A percentile compares a stretch with the other conserved stretches of the same genome.
Evolutionary conservation across 2,113 vertebrate species (phyloP).

Genomic region (Dascyllus trimaculatus): DNA sequence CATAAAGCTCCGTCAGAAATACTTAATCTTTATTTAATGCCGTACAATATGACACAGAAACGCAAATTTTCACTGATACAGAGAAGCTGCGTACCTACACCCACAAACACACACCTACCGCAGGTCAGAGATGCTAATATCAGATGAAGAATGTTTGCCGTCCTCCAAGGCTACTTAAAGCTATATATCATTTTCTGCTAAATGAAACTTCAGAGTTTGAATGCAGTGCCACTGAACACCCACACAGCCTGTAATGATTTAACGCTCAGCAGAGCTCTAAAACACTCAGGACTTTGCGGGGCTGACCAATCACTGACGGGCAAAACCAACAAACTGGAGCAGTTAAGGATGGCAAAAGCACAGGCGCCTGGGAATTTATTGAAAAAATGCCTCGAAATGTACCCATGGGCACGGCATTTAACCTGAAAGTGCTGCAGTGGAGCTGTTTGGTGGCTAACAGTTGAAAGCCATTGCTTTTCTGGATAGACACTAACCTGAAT

Average conservation of each 20-base stretch:
- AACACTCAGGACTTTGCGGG: conserved; percentile 53
- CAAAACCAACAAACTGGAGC: conserved; percentile 38
- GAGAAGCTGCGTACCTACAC: conserved; percentile 21
- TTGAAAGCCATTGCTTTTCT: neutral
- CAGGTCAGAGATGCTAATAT: conserved; percentile 71
- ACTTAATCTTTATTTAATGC: conserved; percentile 10
- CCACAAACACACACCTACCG: conserved; percentile 39
- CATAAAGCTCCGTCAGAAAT: conserved; percentile 8
- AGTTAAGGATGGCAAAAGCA: conserved; percentile 26
- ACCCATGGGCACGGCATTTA: conserved; percentile 39
- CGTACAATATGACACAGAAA: conserved; percentile 8
- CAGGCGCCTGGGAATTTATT: conserved; percentile 33
- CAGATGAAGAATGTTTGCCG: conserved; percentile 72
- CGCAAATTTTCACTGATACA: conserved; percentile 29
- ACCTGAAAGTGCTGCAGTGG: conserved; percentile 13
- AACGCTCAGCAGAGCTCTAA: conserved; percentile 56
- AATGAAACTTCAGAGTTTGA: conserved; percentile 75
- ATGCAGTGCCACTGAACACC: conserved; percentile 42
- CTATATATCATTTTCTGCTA: conserved; percentile 75
- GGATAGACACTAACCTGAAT: neutral
- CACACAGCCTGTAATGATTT: conserved; percentile 72
- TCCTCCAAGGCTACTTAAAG: conserved; percentile 72
- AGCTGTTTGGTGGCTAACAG: neutral
- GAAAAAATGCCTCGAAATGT: conserved; percentile 31
- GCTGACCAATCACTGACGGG: conserved; percentile 33